These are phyloP conservation scores for Scaptomyza hsui DNA, from an alignment of 1,140 invertebrate species.

Conservation along the genomic window DNA sequence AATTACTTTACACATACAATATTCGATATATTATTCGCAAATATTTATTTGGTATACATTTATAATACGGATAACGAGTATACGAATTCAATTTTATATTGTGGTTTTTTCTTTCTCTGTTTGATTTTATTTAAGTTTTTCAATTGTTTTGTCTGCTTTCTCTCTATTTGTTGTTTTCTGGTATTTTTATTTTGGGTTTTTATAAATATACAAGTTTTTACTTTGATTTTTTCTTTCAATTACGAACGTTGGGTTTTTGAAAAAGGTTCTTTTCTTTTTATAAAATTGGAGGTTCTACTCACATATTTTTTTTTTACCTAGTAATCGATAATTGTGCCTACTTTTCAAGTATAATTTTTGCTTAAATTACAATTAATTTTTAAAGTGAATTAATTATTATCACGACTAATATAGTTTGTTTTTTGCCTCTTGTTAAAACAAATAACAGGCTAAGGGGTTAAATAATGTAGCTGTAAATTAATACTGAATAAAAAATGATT, in stretches of 20 bases:
- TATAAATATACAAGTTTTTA: slow-evolving; percentile 35
- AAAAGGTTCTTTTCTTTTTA: slow-evolving; percentile 20
- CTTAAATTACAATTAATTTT: slow-evolving; percentile 48
- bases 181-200: slow-evolving; percentile 11
- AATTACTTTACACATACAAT: slow-evolving; percentile 73
- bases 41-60: slow-evolving; percentile 62
- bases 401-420: slow-evolving; percentile 65
- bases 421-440: not conserved
- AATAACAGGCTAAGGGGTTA: not conserved
- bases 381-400: slow-evolving; percentile 56
- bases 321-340: slow-evolving; percentile 62
- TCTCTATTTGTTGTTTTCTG: slow-evolving; percentile 8
- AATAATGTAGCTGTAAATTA: slow-evolving; percentile 15
- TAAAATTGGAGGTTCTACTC: slow-evolving; percentile 39
- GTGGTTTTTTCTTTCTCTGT: slow-evolving; percentile 37
- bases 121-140: slow-evolving; percentile 20
- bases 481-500: slow-evolving; percentile 20
- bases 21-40: slow-evolving; percentile 56
- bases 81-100: slow-evolving; percentile 36
- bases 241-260: slow-evolving; percentile 5
- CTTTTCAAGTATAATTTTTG: slow-evolving; percentile 67
- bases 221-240: slow-evolving; percentile 34
- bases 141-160: slow-evolving; percentile 3
- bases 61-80: slow-evolving; percentile 48
- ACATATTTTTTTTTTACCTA: slow-evolving; percentile 31